These are phyloP conservation scores for Lepas anatifera DNA, from an alignment of 2,888 invertebrate genomes.

Conservation along the genomic window DNA sequence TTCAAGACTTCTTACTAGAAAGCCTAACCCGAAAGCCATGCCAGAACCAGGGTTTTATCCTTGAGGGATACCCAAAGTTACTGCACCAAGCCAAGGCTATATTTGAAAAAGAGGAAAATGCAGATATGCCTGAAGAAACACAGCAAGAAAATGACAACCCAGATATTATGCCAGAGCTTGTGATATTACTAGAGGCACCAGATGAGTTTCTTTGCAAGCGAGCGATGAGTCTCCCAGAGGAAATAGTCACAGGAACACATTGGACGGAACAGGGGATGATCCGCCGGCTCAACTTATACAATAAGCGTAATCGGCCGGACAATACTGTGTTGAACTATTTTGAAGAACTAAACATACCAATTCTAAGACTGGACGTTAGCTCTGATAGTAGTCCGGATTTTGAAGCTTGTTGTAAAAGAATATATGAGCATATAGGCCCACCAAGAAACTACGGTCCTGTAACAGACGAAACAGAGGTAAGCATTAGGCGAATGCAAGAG, in stretches of 20 bases:
- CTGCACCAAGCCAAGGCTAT: conserved; percentile 44
- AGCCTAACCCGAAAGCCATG: conserved; percentile 40
- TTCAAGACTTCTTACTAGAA: background rate
- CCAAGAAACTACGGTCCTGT: conserved; percentile 45
- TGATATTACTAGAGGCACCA: conserved; percentile 34
- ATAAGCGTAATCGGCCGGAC: conserved; percentile 38
- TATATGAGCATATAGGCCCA: conserved; percentile 46
- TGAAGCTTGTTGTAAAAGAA: conserved; percentile 44
- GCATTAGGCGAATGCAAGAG: no score
- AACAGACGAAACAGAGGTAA: background rate
- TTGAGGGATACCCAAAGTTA: conserved; percentile 58
- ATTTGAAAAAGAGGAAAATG: conserved; percentile 36
- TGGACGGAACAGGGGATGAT: conserved; percentile 46
- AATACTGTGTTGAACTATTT: conserved; percentile 56
- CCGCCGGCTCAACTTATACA: conserved; percentile 39
- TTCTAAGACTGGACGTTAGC: conserved; percentile 40
- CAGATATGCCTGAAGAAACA: conserved; percentile 33
- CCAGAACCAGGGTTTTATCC: conserved; percentile 59
- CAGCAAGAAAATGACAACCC: conserved; percentile 30
- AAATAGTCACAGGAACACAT: conserved; percentile 38
- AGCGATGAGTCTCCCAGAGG: conserved; percentile 46
- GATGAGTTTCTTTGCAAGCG: conserved; percentile 50
- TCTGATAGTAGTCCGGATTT: conserved; percentile 43
- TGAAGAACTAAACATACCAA: conserved; percentile 59
- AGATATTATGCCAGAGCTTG: conserved; percentile 37